Percentiles rank a stretch among this genome's conserved stretches.
Evolutionary conservation across 2,888 invertebrate species (phyloP).

Genomic region (Phorcus lineatus): DNA sequence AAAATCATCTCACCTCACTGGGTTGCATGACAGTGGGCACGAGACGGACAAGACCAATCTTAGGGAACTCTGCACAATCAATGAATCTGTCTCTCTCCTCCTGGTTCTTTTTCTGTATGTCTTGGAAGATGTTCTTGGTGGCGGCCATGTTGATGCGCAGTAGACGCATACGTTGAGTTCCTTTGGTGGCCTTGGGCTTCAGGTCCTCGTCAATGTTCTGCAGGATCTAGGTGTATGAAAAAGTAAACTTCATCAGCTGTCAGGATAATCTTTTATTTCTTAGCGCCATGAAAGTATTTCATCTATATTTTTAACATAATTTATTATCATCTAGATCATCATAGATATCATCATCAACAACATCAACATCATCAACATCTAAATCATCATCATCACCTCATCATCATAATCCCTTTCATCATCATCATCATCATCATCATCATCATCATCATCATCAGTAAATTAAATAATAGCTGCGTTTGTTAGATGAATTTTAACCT

Average conservation of each 20-base stretch:
- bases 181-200: conserved; percentile 33
- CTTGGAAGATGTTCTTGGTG: background rate
- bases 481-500: too few species aligned
- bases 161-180: conserved; percentile 32
- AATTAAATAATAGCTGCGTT: too few species aligned
- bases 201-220: conserved; percentile 36
- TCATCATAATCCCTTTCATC: too few species aligned
- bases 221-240: conserved; percentile 22
- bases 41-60: conserved; percentile 68
- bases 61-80: conserved; percentile 65
- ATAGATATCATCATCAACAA: too few species aligned
- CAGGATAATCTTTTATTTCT: too few species aligned
- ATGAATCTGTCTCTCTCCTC: background rate
- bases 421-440: too few species aligned
- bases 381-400: too few species aligned
- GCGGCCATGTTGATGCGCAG: conserved; percentile 28
- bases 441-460: too few species aligned
- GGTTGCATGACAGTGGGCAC: conserved; percentile 66
- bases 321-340: too few species aligned
- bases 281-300: too few species aligned
- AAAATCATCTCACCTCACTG: conserved; percentile 59
- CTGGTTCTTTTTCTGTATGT: background rate
- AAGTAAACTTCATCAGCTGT: background rate
- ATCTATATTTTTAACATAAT: too few species aligned
- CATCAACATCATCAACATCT: too few species aligned